phyloP scores from a whole-genome alignment of 2,113 vertebrate species.

The Apus apus region DNA sequence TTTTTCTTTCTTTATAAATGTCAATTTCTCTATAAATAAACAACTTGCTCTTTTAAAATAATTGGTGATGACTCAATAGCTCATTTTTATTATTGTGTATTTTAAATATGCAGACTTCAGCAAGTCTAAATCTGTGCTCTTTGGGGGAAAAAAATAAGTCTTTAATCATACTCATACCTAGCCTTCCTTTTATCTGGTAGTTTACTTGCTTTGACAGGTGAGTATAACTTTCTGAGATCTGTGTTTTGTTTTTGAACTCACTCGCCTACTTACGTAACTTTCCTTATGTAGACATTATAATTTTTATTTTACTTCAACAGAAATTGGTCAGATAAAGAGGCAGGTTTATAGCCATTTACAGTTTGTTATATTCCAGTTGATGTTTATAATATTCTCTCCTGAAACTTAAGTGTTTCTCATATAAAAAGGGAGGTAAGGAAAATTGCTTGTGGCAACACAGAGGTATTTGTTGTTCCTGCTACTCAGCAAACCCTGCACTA shows the following conservation, averaged over 20 bases:
- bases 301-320: neutral
- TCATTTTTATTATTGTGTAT: neutral
- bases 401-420: neutral
- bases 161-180: neutral
- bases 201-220: conserved; percentile 6
- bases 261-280: neutral
- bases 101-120: neutral
- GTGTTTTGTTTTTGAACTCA: neutral
- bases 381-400: neutral
- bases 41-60: neutral
- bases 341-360: neutral
- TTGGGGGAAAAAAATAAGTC: neutral
- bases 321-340: neutral
- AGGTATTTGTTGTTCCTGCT: neutral
- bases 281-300: neutral
- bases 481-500: neutral
- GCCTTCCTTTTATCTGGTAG: neutral
- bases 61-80: neutral
- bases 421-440: neutral
- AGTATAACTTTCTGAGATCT: neutral
- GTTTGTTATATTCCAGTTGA: neutral
- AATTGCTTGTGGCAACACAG: neutral
- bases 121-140: neutral
- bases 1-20: neutral
- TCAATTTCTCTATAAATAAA: neutral